Base-by-base conservation (phyloP, 92 coral and sea anemone species). In the Metridium senile region DNA sequence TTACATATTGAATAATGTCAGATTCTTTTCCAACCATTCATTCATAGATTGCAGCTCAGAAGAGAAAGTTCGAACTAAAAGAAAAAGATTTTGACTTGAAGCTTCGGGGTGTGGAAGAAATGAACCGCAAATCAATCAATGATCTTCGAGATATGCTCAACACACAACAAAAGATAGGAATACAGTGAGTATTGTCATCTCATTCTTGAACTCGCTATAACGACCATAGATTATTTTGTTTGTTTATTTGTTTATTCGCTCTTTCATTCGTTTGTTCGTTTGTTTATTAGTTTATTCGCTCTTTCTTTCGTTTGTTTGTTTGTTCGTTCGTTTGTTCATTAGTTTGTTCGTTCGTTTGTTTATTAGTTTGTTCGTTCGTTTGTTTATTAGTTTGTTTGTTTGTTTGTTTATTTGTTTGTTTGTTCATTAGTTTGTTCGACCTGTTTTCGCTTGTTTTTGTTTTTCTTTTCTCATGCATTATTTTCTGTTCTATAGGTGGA, bases 111-210 rank as follows among this genome's bases (percentile, higher is more conserved):
- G 87, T 93, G 19, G 99, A 96, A 46, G 91, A 93, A 66, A 89
- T 87, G 96, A 89, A 93, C 84, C 82, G 91, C 51, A 93, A 90
- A 49, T 93, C 99, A 3, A 94, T 96, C 64, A 96, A 90, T 49
- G 99, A 96, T 62, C 80, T 96, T 62, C 89, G 99, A 65, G 97
- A 96, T 20, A 89, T 96, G 99, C 71, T 96, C 34, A 89, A 83
- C 59, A 86, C 96, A 28, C 99, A 96, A 62, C 99, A 96, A 78
- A 86, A 87, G 71, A 89, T 92, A 56, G 99, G 99, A 51, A 89
- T 90, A 26, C 92, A 93, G 99, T 96, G 65, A 85, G 97, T 85
- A 35, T 17, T 49, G 29, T 7, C 20, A 64, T 19, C 1, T 21
- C 25, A 30, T 34, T 26, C 51, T 54, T 54, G 4, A 16, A 54